Evolutionary conservation across 2,888 invertebrate genomes (phyloP).

Genomic region (Rhagium mordax): DNA sequence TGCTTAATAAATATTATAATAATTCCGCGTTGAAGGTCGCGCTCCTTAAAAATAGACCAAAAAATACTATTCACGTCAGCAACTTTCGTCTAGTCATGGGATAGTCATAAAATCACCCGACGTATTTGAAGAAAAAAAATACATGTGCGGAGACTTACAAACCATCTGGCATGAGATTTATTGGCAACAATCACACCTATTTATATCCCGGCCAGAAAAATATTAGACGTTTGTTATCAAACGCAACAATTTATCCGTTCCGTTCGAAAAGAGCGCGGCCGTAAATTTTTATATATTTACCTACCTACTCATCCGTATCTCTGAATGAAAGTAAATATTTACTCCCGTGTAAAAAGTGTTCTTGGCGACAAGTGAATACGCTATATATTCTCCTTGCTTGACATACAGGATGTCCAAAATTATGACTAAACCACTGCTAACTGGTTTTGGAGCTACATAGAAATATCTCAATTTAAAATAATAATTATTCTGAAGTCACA

Average conservation of each 20-base stretch:
- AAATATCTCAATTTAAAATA: no score
- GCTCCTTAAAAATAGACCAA: background rate
- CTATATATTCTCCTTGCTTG: no score
- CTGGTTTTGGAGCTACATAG: no score
- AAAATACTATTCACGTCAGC: background rate
- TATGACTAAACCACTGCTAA: no score
- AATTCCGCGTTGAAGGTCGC: no score
- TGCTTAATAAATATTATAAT: no score
- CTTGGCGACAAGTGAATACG: background rate
- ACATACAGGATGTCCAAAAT: no score
- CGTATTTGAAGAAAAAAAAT: constrained; percentile 16
- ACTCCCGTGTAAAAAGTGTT: background rate
- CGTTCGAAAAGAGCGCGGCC: background rate
- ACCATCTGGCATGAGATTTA: constrained; percentile 21
- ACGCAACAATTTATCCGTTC: background rate
- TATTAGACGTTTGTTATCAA: background rate
- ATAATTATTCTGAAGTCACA: no score
- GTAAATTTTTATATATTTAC: background rate
- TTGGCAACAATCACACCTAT: constrained; percentile 12
- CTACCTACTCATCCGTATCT: background rate
- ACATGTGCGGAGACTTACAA: background rate
- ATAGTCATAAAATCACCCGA: background rate
- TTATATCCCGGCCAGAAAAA: background rate
- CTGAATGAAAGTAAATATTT: background rate
- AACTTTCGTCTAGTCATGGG: constrained; percentile 8